Base-by-base conservation (phyloP, 64 coral and sea anemone genomes). In the Dendrophyllia cribrosa region DNA sequence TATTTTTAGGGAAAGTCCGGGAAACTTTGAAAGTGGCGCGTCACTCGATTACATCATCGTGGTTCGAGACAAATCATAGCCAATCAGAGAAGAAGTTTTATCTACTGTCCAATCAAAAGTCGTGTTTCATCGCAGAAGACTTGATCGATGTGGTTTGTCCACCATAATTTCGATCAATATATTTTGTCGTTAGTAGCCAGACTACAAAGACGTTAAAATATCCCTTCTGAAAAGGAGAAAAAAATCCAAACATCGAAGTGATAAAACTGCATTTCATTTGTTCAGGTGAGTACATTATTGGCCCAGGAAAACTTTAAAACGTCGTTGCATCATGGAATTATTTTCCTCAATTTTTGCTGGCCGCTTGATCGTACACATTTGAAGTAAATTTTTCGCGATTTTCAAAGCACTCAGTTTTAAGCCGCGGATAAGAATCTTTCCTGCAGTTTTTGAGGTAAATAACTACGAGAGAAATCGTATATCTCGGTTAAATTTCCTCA, bases 21-120 rank as follows among this genome's bases (percentile, higher is more conserved):
- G 9, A 62, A 65, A 21, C 60, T 83, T 83, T 47, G n/a, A 83
- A 83, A 64, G 43, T 83, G 80, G 60, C 61, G 80, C 80, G 60
- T 83, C 80, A 83, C 44, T 66, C 43, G 15, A 66, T 83, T 64
- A 67, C 80, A 83, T 83, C 80, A 83, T 49, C 9, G 7, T 3
- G 12, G 48, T 3, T 12, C 7, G 26, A 48, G 15, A 51, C 11
- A 66, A 66, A 44, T 21, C 15, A 34, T 4, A 13, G 45, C 80
- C 60, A 83, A 83, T 83, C 80, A 67, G 0, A 66, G 15, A 47
- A 23, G 34, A 20, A 4, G 60, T 83, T 20, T 63, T 67, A 83
- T 83, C 45, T 2, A 20, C 16, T 45, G 45, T 66, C 80, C 80
- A 83, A 83, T 83, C 43, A 83, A 83, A 66, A n/a, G 10, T 0